Evolutionary conservation across 2,113 vertebrate genomes (phyloP), one percentile per base, ranked within the genome.

Genomic region (Nerophis lumbriciformis): DNA sequence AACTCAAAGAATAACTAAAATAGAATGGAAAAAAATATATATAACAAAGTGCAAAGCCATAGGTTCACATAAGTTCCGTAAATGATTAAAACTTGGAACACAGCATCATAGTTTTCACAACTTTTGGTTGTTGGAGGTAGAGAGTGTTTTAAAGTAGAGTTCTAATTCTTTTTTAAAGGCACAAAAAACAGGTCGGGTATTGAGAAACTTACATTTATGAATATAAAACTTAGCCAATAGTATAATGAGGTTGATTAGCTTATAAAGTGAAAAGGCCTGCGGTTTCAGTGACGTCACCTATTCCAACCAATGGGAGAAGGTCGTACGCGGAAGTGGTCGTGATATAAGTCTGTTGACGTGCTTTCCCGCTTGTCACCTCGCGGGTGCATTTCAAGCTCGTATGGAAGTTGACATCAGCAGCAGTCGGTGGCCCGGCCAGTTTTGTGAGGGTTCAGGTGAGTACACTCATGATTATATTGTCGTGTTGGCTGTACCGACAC

Each of bases 291-390:
- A 6, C 2, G 8, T 15, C 1, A 5, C 3, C 11, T 0, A 0
- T 67, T 4, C 59, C 0, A 12, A 62, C 83, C 68, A 87, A 86
- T 85, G 13, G 28, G 10, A 73, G 48, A 13, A 38, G 12, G 5
- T 8, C 6, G 1, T 3, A 53, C 21, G 6, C n/a, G 6, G 0
- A 58, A 54, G 3, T 1, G 28, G 86, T 76, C 61, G 79, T 61
- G 5, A 19, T 5, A 2, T 44, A 12, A 1, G 12, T 53, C 15
- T 72, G 63, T 71, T 82, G 45, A 45, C 45, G 50, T 63, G 47
- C 16, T 76, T 83, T 84, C 80, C 72, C 77, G 83, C 80, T 47
- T 54, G 35, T 45, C 44, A 59, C 75, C 74, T 83, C 86, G 80
- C 65, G 1, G 37, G 7, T 48, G 72, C 69, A 39, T 66, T 1